phyloP scores from a whole-genome alignment of 2,888 invertebrate species.

The Pristionchus fissidentatus region DNA sequence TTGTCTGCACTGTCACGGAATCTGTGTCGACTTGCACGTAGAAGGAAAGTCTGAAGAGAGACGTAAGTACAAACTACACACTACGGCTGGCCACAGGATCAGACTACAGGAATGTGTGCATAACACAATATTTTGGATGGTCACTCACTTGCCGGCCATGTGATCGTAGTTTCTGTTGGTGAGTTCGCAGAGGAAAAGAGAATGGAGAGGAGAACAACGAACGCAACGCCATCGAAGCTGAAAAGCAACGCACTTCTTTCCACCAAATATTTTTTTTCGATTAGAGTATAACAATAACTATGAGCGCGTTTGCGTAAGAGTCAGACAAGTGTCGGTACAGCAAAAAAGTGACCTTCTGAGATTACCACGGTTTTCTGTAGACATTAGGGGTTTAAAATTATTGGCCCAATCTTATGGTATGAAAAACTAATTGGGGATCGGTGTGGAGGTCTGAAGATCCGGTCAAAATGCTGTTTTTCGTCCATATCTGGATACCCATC shows the following conservation, averaged over 20 bases:
- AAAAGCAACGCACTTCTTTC: conserved; percentile 25
- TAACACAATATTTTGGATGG: background rate
- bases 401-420: too few relatives aligned
- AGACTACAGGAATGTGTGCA: background rate
- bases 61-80: background rate
- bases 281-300: background rate
- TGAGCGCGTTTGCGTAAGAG: too few relatives aligned
- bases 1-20: conserved; percentile 57
- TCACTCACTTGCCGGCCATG: conserved; percentile 58
- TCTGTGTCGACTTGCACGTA: conserved; percentile 58
- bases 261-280: background rate
- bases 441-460: too few relatives aligned
- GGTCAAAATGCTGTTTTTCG: too few relatives aligned
- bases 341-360: too few relatives aligned
- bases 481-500: too few relatives aligned
- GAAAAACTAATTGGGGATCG: too few relatives aligned
- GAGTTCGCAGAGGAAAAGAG: conserved; percentile 58
- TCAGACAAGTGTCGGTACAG: too few relatives aligned
- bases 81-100: background rate
- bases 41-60: conserved; percentile 55
- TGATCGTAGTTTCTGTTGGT: conserved; percentile 64
- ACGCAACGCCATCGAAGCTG: conserved; percentile 65
- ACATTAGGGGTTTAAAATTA: too few relatives aligned
- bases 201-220: conserved; percentile 56
- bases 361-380: too few relatives aligned